Evolutionary conservation across 1,140 invertebrate genomes (phyloP).

Genomic region (Dreissena polymorpha): DNA sequence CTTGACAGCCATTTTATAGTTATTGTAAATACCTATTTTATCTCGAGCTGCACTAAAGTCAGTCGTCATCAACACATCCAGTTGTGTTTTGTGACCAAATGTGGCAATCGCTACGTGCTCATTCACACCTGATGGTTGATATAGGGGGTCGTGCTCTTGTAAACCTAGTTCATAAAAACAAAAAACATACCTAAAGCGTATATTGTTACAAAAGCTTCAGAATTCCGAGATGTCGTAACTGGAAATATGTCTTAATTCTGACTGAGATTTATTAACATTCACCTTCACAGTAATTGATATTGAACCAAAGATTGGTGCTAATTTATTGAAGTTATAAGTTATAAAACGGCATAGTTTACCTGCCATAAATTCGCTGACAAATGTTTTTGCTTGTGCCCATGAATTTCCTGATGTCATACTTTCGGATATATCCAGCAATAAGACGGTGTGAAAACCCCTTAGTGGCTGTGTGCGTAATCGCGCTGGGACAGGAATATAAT

Average conservation of each 20-base stretch:
- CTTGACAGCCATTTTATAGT: no score
- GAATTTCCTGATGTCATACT: slow-evolving; percentile 14
- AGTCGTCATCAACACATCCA: neutral
- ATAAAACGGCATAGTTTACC: neutral
- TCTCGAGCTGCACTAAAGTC: no score
- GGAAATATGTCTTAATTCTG: no score
- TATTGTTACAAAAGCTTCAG: no score
- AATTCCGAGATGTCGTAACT: no score
- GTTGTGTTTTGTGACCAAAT: neutral
- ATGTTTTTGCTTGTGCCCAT: slow-evolving; percentile 12
- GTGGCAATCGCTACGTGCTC: neutral
- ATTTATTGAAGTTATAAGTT: no score
- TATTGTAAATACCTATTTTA: no score
- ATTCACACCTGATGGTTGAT: neutral
- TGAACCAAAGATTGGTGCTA: no score
- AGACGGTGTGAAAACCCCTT: slow-evolving; percentile 5
- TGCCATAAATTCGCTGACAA: slow-evolving; percentile 7
- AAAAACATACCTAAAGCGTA: no score
- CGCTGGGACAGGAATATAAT: neutral
- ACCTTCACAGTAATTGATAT: no score
- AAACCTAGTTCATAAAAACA: neutral
- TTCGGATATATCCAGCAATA: slow-evolving; percentile 32
- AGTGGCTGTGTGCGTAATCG: neutral
- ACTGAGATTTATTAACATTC: no score
- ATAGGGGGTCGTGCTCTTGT: neutral